Evolutionary conservation across 2,797 vertebrate genomes (phyloP).

Genomic region (Enteromius trimaculatus): DNA sequence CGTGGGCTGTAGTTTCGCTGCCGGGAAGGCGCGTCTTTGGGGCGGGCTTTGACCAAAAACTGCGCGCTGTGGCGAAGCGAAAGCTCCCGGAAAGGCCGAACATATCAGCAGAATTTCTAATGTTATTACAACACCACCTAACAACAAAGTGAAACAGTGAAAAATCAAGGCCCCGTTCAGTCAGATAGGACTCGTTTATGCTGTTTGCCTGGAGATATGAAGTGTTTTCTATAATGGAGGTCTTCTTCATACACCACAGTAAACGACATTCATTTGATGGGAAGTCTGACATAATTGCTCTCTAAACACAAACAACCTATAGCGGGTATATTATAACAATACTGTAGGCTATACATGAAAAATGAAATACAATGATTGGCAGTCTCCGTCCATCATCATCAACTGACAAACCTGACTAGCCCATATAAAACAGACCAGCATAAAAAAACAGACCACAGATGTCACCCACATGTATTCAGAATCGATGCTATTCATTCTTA

Average conservation of each 20-base stretch:
- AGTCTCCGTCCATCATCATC: neutral
- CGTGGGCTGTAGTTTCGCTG: neutral
- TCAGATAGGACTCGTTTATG: neutral
- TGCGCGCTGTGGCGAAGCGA: neutral
- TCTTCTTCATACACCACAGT: neutral
- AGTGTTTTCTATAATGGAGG: neutral
- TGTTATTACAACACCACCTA: neutral
- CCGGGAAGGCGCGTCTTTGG: conserved; percentile 15
- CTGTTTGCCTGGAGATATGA: neutral
- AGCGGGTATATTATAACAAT: too few species aligned
- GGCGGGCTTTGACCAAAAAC: neutral
- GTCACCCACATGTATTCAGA: neutral
- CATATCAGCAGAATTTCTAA: too few species aligned
- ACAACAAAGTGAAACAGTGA: neutral
- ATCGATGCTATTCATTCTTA: neutral
- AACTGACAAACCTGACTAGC: neutral
- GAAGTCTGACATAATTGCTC: neutral
- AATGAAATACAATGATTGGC: neutral
- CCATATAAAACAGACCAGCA: neutral
- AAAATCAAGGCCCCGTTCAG: neutral
- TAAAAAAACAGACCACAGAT: neutral
- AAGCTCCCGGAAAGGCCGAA: conserved; percentile 9
- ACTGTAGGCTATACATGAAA: neutral
- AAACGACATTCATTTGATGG: neutral
- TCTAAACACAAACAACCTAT: neutral